Evolutionary conservation across 1,140 invertebrate genomes (phyloP).

Genomic region (Nylanderia fulva): DNA sequence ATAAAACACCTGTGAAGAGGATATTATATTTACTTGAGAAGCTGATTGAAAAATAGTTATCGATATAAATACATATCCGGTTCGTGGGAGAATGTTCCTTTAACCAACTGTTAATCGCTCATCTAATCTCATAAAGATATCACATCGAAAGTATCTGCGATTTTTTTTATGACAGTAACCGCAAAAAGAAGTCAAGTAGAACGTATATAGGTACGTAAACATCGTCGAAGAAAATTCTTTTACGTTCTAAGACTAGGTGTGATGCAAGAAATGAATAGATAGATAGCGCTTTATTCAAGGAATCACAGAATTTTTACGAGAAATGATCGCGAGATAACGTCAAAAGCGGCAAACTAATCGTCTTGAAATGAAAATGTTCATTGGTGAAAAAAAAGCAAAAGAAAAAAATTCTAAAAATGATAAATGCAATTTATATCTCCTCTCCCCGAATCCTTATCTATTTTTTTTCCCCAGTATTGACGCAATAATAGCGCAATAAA

Average conservation of each 20-base stretch:
- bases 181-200: slow-evolving; percentile 4
- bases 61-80: slow-evolving; percentile 9
- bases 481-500: slow-evolving; percentile 32
- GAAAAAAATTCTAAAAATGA: background rate
- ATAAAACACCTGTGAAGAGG: slow-evolving; percentile 5
- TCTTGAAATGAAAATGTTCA: background rate
- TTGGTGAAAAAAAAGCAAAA: background rate
- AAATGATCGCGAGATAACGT: slow-evolving; percentile 9
- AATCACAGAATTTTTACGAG: slow-evolving; percentile 33
- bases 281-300: slow-evolving; percentile 24
- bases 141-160: slow-evolving; percentile 30
- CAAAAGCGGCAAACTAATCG: background rate
- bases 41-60: slow-evolving; percentile 29
- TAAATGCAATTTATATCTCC: background rate
- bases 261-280: slow-evolving; percentile 4
- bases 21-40: slow-evolving; percentile 48
- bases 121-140: slow-evolving; percentile 67
- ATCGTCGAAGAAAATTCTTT: slow-evolving; percentile 47
- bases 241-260: slow-evolving; percentile 2
- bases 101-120: slow-evolving; percentile 34
- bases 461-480: slow-evolving; percentile 36
- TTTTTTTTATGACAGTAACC: slow-evolving; percentile 14
- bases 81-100: slow-evolving; percentile 21
- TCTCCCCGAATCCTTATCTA: background rate
- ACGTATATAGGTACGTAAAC: slow-evolving; percentile 7